A percentile compares a stretch with the other conserved stretches of the same genome.
Evolutionary conservation across 2,113 vertebrate species (phyloP).

Genomic region (Typhlomys cinereus): DNA sequence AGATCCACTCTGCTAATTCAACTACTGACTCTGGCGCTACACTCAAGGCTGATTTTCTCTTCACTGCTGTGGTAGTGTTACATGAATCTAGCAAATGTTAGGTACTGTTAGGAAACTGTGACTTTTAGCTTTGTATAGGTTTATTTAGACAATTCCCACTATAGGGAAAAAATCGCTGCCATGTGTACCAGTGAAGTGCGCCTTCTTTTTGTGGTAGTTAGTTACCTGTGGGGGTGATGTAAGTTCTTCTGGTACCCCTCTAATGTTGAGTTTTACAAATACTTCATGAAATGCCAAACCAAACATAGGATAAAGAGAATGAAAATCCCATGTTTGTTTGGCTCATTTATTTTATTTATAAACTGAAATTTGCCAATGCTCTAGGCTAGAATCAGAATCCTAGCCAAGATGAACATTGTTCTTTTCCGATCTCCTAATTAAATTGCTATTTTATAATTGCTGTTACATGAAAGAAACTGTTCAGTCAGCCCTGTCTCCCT

Average conservation of each 20-base stretch:
- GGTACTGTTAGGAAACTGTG: background rate
- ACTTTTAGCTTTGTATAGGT: background rate
- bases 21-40: background rate
- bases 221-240: background rate
- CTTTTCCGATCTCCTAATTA: background rate
- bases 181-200: background rate
- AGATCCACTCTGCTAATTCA: background rate
- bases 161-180: background rate
- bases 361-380: background rate
- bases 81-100: background rate
- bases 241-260: background rate
- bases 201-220: background rate
- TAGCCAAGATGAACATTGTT: background rate
- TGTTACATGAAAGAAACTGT: background rate
- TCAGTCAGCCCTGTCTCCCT: background rate
- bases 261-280: background rate
- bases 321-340: background rate
- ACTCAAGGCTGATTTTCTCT: background rate
- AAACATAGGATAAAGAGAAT: too few relatives aligned
- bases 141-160: background rate
- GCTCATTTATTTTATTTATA: background rate
- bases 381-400: background rate
- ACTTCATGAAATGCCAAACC: background rate
- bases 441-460: conserved; percentile 3
- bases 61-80: background rate